Conservation (phyloP, 2,888 invertebrate species). For the Norana najaformis region DNA sequence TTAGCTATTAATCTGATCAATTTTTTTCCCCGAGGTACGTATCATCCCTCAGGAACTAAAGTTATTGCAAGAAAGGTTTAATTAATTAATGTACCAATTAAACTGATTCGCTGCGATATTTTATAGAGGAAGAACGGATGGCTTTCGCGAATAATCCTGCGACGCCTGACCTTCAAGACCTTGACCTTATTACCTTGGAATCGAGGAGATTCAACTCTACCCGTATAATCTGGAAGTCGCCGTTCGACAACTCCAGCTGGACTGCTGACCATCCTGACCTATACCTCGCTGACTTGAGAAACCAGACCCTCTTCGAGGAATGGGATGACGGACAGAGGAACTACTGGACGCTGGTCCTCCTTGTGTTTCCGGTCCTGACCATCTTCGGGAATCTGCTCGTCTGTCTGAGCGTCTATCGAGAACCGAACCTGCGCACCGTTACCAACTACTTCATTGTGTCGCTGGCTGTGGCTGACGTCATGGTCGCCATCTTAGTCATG, state of each 20-base stretch:
- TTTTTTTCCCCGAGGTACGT: too few relatives aligned
- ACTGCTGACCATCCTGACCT: background rate
- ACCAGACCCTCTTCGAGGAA: background rate
- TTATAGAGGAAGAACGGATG: background rate
- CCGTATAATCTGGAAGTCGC: background rate
- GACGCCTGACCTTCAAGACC: background rate
- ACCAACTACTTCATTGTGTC: constrained; percentile 99
- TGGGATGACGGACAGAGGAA: background rate
- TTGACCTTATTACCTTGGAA: background rate
- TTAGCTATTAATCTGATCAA: too few relatives aligned
- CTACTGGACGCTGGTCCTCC: constrained; percentile 64
- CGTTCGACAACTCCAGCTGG: background rate
- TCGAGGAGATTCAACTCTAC: background rate
- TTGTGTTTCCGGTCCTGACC: constrained; percentile 81
- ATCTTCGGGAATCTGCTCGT: constrained; percentile 96
- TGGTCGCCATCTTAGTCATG: constrained; percentile 97
- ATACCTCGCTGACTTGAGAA: too few relatives aligned
- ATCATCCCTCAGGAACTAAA: too few relatives aligned
- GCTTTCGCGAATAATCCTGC: background rate
- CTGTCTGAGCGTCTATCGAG: constrained; percentile 85
- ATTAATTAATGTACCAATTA: too few relatives aligned
- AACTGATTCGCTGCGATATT: background rate
- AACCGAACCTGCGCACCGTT: constrained; percentile 88
- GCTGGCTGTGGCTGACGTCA: constrained; percentile 89
- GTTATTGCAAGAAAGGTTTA: too few relatives aligned